Evolutionary conservation across 2,113 vertebrate genomes (phyloP).

Genomic region (Sphyrna mokarran): DNA sequence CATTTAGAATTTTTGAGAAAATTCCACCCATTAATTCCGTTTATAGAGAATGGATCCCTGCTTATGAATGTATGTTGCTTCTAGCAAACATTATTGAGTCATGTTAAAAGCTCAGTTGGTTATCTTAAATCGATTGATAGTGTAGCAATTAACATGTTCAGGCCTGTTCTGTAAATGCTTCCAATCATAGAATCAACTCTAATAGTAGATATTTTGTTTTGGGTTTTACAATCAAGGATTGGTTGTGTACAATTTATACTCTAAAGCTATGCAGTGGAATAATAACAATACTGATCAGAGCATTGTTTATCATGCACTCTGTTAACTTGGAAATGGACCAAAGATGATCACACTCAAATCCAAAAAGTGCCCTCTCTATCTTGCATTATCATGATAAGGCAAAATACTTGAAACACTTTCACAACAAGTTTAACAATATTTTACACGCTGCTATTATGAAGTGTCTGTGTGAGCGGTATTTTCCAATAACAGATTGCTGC

Average conservation of each 20-base stretch:
- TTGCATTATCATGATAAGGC: neutral
- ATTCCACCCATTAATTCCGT: neutral
- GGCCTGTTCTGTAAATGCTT: neutral
- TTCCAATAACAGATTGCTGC: neutral
- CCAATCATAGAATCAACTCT: neutral
- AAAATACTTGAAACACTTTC: neutral
- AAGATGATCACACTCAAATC: no score
- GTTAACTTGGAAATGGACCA: no score
- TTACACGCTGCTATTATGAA: neutral
- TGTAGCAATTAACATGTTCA: neutral
- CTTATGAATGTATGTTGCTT: neutral
- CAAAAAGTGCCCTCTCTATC: neutral
- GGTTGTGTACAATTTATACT: neutral
- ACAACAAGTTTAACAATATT: neutral
- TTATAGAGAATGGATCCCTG: neutral
- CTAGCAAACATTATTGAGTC: neutral
- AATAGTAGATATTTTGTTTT: neutral
- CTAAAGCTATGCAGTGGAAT: neutral
- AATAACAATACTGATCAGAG: neutral
- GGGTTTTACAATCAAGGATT: neutral
- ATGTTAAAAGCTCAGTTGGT: neutral
- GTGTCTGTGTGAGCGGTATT: neutral
- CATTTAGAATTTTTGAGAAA: no score
- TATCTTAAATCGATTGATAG: neutral
- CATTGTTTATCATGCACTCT: neutral